Base-by-base conservation (phyloP, 2,888 invertebrate genomes). In the Drosophila mulleri region DNA sequence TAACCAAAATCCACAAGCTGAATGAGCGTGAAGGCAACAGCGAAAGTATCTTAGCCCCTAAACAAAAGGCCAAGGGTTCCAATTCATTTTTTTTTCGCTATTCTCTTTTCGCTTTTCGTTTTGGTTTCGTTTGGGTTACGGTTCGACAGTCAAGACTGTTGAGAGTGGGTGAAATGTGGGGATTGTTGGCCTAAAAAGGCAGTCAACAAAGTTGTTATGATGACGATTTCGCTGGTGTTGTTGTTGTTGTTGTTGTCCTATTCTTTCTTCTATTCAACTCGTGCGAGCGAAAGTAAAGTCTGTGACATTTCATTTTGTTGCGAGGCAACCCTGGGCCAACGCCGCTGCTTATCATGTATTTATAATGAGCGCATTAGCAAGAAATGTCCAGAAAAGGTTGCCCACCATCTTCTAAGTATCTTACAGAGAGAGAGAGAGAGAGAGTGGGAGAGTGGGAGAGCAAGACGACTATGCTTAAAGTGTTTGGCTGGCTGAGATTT, bases 141-240 rank as follows among this genome's bases (percentile, higher is more conserved):
- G 42, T 63, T 70, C 65, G 78, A 67, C 60, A 69, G 60, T 69
- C 74, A 74, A 74, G 74, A 70, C 60, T 54, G 44, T 39, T 52
- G 37, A 7, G 32, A 42, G 50, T 3, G 41, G 26, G 26, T 29
- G 41, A 12, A 41, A 42, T 18, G n/a, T 35, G 37, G 52, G 23
- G 37, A 6, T 35, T 45, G 45, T 35, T 66, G 68, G 26, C 58
- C 52, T 14, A 57, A 58, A 74, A 58, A 42, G 63, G 44, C 61
- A 70, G 83, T 80, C 82, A 83, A 86, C 83, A 78, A 80, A 80
- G 80, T 80, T 83, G 80, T 83, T 83, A 82, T 82, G 78, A 86
- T 83, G 86, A 83, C 83, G 81, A 29, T 60, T 86, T 47, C 71
- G 18, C 4, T 45, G 66, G 71, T 12, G 5, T 9, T 29, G 11